These are phyloP conservation scores for Dryocosmus kuriphilus DNA, from an alignment of 2,888 invertebrate genomes.

Conservation along the genomic window DNA sequence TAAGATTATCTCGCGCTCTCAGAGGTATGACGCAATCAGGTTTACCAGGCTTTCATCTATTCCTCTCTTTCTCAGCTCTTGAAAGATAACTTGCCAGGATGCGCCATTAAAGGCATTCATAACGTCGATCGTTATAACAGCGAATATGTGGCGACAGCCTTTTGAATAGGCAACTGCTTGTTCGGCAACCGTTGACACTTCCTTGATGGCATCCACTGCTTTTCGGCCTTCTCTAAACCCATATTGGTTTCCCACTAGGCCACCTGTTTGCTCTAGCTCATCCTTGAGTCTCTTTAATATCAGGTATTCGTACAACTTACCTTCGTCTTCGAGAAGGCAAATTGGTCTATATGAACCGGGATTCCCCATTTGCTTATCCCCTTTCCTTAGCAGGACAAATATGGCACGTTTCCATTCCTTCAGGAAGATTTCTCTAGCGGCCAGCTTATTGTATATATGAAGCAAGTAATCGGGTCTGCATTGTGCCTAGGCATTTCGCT, in stretches of 20 bases:
- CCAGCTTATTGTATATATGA: slow-evolving; percentile 43
- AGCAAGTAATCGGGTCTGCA: slow-evolving; percentile 27
- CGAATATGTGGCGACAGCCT: slow-evolving; percentile 15
- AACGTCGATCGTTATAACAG: slow-evolving; percentile 52
- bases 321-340: slow-evolving; percentile 45
- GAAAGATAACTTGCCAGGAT: slow-evolving; percentile 47
- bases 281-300: slow-evolving; percentile 38
- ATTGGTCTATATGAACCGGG: slow-evolving; percentile 48
- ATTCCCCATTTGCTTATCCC: slow-evolving; percentile 27
- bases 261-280: slow-evolving; percentile 41
- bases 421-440: slow-evolving; percentile 38
- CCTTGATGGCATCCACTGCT: background rate
- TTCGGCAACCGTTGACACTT: background rate
- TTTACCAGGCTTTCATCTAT: no score
- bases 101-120: slow-evolving; percentile 56
- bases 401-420: slow-evolving; percentile 41
- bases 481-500: no score
- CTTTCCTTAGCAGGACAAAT: slow-evolving; percentile 45
- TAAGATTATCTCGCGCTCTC: slow-evolving; percentile 42
- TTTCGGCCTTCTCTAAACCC: background rate
- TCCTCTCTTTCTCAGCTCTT: slow-evolving; percentile 38
- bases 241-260: no score
- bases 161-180: background rate
- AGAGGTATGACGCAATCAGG: no score
- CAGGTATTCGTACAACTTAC: slow-evolving; percentile 45